These are phyloP conservation scores for Micoletzkya japonica DNA, from an alignment of 2,888 invertebrate species.

Conservation along the genomic window DNA sequence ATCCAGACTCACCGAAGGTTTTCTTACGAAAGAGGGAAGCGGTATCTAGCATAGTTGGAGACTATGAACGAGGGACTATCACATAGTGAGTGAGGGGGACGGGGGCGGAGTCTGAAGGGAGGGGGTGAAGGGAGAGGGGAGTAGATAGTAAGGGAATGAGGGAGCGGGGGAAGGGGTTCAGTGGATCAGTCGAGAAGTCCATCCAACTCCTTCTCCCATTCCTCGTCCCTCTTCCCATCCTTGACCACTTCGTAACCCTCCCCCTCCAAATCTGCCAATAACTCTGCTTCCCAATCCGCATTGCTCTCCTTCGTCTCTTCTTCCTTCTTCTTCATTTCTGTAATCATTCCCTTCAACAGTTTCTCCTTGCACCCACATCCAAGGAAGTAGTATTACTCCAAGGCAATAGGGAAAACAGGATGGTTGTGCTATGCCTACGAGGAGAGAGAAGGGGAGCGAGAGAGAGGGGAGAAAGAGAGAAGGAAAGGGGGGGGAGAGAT, in stretches of 20 bases:
- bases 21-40: conserved; percentile 18
- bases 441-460: too few relatives aligned
- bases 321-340: conserved; percentile 28
- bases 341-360: conserved; percentile 25
- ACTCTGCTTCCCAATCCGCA: conserved; percentile 12
- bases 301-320: too few relatives aligned
- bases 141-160: background rate
- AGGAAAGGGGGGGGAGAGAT: too few relatives aligned
- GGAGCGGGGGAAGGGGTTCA: background rate
- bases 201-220: conserved; percentile 10
- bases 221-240: conserved; percentile 3
- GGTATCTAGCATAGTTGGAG: conserved; percentile 19
- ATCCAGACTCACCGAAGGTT: conserved; percentile 21
- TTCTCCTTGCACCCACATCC: too few relatives aligned
- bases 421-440: too few relatives aligned
- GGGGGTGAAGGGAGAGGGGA: conserved; percentile 6
- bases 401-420: too few relatives aligned
- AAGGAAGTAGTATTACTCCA: too few relatives aligned
- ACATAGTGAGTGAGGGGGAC: conserved; percentile 1
- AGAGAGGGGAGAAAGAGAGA: too few relatives aligned
- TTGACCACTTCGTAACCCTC: conserved; percentile 22
- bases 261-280: background rate
- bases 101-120: conserved; percentile 21
- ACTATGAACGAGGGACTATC: background rate
- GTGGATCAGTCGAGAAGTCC: background rate